Evolutionary conservation across 2,888 invertebrate genomes (phyloP).

Genomic region (Tinea trinotella): DNA sequence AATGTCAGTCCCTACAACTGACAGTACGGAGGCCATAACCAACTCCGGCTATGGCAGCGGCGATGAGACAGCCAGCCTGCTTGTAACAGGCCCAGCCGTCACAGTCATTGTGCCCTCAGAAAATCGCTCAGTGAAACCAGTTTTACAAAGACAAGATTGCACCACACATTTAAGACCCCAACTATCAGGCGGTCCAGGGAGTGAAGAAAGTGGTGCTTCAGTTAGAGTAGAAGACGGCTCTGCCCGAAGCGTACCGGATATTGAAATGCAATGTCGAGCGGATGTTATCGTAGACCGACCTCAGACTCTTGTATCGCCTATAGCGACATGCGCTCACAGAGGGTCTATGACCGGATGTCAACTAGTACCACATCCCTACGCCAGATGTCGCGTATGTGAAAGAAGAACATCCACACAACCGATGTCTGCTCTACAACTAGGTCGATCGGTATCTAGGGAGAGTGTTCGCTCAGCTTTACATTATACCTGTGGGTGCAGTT

Average conservation of each 20-base stretch:
- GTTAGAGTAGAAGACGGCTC: constrained; percentile 77
- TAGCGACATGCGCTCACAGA: constrained; percentile 72
- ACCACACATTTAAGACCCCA: constrained; percentile 83
- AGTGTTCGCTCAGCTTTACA: constrained; percentile 82
- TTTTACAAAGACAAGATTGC: constrained; percentile 88
- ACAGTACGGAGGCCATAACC: constrained; percentile 69
- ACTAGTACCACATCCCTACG: constrained; percentile 76
- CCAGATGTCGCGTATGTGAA: constrained; percentile 80
- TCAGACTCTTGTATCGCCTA: constrained; percentile 67
- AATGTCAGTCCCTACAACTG: constrained; percentile 66
- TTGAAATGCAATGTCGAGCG: constrained; percentile 82
- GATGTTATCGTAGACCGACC: constrained; percentile 63
- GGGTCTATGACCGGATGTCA: constrained; percentile 78
- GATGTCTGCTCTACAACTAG: constrained; percentile 81
- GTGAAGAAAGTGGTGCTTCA: constrained; percentile 80
- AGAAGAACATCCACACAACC: constrained; percentile 87
- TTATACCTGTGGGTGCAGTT: constrained; percentile 74
- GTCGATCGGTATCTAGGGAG: constrained; percentile 88
- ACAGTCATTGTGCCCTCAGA: constrained; percentile 63
- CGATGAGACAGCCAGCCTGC: constrained; percentile 86
- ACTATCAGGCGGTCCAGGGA: constrained; percentile 81
- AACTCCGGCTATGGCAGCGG: constrained; percentile 81
- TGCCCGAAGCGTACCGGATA: constrained; percentile 85
- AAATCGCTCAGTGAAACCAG: constrained; percentile 78
- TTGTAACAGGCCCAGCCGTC: constrained; percentile 76